Evolutionary conservation across 2,113 vertebrate species (phyloP).

Genomic region (Phasianus colchicus): DNA sequence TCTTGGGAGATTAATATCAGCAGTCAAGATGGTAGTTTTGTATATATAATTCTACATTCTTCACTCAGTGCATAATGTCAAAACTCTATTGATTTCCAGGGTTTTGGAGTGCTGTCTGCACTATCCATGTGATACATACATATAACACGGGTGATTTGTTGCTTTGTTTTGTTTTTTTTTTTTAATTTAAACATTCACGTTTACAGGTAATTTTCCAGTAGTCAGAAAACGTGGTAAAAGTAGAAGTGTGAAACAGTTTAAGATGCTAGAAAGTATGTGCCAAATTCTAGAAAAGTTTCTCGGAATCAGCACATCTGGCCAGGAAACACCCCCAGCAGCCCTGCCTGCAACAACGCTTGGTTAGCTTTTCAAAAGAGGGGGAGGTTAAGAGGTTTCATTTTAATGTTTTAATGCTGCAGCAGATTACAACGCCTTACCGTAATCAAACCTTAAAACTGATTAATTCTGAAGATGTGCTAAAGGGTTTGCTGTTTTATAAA

Average conservation of each 20-base stretch:
- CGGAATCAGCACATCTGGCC: constrained; percentile 29
- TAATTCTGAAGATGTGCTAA: constrained; percentile 30
- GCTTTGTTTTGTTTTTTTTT: background rate
- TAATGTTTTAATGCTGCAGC: constrained; percentile 31
- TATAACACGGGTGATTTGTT: background rate
- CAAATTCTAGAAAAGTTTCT: constrained; percentile 57
- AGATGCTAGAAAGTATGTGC: constrained; percentile 60
- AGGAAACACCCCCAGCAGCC: constrained; percentile 38
- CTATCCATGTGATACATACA: background rate
- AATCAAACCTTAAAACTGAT: constrained; percentile 41
- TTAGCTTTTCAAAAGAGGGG: background rate
- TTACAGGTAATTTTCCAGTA: constrained; percentile 34
- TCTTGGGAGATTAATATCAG: background rate
- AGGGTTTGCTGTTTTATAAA: background rate
- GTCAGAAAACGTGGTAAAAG: background rate
- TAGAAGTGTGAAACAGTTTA: background rate
- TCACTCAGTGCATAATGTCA: background rate
- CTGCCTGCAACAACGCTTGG: background rate
- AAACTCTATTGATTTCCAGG: background rate
- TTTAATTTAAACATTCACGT: background rate
- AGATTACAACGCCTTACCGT: constrained; percentile 8
- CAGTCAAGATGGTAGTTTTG: background rate
- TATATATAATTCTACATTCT: background rate
- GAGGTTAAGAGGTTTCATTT: background rate
- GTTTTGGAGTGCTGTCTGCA: background rate